Evolutionary conservation across 2,113 vertebrate species (phyloP), one percentile per base, ranked within the genome.

Genomic region (Macquaria ambigua): DNA sequence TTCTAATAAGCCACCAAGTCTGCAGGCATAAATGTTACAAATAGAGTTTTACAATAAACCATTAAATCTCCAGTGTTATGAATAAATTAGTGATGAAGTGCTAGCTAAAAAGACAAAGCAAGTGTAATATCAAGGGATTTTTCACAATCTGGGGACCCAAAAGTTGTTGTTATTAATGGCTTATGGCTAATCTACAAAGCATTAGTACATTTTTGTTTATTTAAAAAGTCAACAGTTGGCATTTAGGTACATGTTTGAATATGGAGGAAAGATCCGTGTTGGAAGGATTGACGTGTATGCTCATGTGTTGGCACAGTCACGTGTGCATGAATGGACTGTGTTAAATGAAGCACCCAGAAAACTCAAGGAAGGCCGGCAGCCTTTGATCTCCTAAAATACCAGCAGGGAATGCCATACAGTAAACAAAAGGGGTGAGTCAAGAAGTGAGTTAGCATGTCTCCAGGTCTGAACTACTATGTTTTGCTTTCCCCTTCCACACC

Each of bases 321-420:
- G 8, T 83, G 63, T 82, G 63, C 74, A 74, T 64, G 50, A 87
- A 83, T 79, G 70, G 21, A 28, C 37, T 72, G 28, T 16, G 37
- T 74, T 77, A 55, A 88, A 77, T 56, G 28, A 80, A 72, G 71
- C 67, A 87, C 63, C 75, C 77, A 82, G 53, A 82, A 62, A 77
- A 46, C 68, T 61, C 21, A 25, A 58, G 68, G 6, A 85, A 82
- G 73, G 48, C 50, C 61, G 41, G n/a, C 25, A 67, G 62, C 20
- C 84, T 90, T 90, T 93, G 82, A 90, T 91, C 74, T 87, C 82
- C 9, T 43, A 86, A 90, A 91, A 90, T 91, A 87, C 67, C 78
- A 82, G 74, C 46, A 39, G 77, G 79, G 83, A 71, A 85, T 87
- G 79, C 66, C 64, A 61, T 69, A 43, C 55, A 48, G 83, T 81